These are phyloP conservation scores for Beaufortia kweichowensis DNA, from an alignment of 2,113 vertebrate species.

Conservation along the genomic window DNA sequence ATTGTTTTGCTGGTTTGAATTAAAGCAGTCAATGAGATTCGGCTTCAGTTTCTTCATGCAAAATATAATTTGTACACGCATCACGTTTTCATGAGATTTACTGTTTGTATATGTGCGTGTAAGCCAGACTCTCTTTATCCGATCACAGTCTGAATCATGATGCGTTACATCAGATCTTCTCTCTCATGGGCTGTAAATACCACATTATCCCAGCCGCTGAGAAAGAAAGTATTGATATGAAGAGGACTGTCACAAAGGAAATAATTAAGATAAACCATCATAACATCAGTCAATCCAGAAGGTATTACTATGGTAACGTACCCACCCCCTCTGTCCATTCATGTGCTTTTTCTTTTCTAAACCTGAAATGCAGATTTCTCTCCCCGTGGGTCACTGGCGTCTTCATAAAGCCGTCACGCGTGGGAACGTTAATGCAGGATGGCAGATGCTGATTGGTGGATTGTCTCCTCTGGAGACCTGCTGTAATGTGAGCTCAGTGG, in stretches of 20 bases:
- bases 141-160: not conserved
- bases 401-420: not conserved
- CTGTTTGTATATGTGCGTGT: not conserved
- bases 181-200: conserved; percentile 6
- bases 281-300: conserved; percentile 65
- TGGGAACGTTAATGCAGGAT: conserved; percentile 29
- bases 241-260: not conserved
- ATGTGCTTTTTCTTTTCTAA: not conserved
- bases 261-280: conserved; percentile 50
- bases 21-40: not conserved
- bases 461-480: not conserved
- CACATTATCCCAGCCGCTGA: not conserved
- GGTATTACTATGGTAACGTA: conserved; percentile 76
- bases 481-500: conserved; percentile 10
- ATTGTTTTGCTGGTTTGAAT: not conserved
- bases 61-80: too few species aligned
- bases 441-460: conserved; percentile 15
- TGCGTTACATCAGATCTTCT: not conserved
- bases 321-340: conserved; percentile 56
- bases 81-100: too few species aligned
- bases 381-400: not conserved
- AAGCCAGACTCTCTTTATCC: not conserved
- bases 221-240: not conserved
- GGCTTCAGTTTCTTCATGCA: too few species aligned
- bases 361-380: conserved; percentile 18